A percentile compares a stretch with the other conserved stretches of the same genome.
Conservation (phyloP, 2,113 vertebrate species). For the Peromyscus maniculatus region DNA sequence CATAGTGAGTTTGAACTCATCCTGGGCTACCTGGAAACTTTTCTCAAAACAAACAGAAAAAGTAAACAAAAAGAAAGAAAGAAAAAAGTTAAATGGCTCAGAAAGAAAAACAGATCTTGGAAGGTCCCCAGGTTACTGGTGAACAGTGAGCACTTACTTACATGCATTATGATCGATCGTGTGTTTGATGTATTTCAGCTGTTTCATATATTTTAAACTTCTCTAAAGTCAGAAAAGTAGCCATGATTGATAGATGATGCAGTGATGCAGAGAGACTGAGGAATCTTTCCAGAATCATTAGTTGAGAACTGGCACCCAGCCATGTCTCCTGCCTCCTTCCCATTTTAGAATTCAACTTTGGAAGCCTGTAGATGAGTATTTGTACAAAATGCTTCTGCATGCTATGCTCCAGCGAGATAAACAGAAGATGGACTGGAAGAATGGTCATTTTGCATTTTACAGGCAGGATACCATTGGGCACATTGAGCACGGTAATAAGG, state of each 20-base stretch:
- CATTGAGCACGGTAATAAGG: neutral
- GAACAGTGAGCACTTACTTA: neutral
- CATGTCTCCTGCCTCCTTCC: neutral
- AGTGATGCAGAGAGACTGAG: neutral
- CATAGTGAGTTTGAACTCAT: neutral
- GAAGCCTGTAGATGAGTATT: neutral
- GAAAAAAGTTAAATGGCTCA: neutral
- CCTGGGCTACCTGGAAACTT: neutral
- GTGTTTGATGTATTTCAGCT: neutral
- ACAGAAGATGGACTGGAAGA: neutral
- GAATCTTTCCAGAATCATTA: neutral
- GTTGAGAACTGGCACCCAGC: neutral
- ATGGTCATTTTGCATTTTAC: neutral
- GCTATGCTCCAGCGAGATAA: neutral
- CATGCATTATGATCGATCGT: neutral
- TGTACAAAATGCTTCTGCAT: neutral
- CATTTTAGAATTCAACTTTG: neutral
- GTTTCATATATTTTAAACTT: neutral
- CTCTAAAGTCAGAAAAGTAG: neutral
- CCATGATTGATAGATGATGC: neutral
- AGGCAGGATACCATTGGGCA: neutral
- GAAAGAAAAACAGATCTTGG: neutral
- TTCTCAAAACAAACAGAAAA: neutral
- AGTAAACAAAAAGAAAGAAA: neutral
- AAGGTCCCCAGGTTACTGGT: neutral